Evolutionary conservation across 2,113 vertebrate genomes (phyloP), one percentile per base, ranked within the genome.

Genomic region (Microcebus tavaratra): DNA sequence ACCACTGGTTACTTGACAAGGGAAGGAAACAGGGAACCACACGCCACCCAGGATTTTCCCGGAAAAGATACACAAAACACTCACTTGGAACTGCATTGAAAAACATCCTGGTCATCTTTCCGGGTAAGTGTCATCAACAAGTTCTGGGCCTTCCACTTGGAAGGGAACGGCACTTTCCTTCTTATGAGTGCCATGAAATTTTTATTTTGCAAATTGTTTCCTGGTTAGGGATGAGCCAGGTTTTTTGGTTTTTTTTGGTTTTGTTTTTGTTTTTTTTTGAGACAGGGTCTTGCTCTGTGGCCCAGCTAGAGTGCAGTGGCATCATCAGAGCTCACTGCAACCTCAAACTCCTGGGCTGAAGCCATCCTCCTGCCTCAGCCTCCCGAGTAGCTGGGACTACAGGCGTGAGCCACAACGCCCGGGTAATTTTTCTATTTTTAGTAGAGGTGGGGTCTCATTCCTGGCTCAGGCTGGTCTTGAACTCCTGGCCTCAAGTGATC

Each of bases 11-110:
- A 0, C 72, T 86, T 86, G 78, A 96, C 48, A 68, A 85, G 80
- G 48, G 42, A 12, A 68, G 48, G 27, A 36, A 50, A 53, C 45
- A 94, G 84, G n/a, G 72, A 97, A 92, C 91, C 91, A 91, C 73
- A 0, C 0, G 45, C 95, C 80, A 65, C 95, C 91, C 27, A 61
- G 68, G 8, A 4, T 75, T 89, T 72, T 83, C 39, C 86, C 61
- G 73, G 90, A 94, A 88, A 82, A 92, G 93, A 50, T 89, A 65
- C 96, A 72, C 79, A 91, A 0, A 86, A 94, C 3, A 0, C 39
- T 79, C 27, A 76, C n/a, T 27, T 8, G 70, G 53, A 97, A 31
- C 13, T 5, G 57, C 29, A 9, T 4, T 5, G 48, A 93, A 95
- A 92, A 78, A 34, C 36, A 86, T 80, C 68, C 29, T 10, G 50